Evolutionary conservation across 2,113 vertebrate genomes (phyloP).

Genomic region (Plecotus auritus): DNA sequence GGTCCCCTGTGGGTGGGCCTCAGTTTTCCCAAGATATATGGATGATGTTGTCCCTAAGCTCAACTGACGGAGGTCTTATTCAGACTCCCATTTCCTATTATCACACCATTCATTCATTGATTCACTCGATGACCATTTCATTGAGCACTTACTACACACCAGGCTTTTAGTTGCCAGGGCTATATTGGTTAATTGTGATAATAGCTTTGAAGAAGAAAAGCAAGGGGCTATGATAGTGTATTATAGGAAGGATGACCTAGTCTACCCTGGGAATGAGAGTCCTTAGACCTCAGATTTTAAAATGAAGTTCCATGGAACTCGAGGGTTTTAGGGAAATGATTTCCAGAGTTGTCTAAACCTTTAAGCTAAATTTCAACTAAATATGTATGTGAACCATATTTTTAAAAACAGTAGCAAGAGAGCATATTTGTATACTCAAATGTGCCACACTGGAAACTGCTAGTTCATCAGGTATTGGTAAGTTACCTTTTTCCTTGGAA

Average conservation of each 20-base stretch:
- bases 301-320: not conserved
- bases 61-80: not conserved
- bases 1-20: not conserved
- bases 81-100: not conserved
- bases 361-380: conserved; percentile 40
- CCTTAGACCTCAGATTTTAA: not conserved
- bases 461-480: not conserved
- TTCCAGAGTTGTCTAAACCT: conserved; percentile 9
- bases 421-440: not conserved
- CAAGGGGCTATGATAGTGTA: not conserved
- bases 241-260: not conserved
- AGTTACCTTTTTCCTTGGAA: not conserved
- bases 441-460: not conserved
- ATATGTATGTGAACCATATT: not conserved
- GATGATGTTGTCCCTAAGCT: not conserved
- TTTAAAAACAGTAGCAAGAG: not conserved
- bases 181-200: not conserved
- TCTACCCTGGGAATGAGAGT: conserved; percentile 1
- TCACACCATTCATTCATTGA: not conserved
- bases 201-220: conserved; percentile 7
- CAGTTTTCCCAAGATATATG: not conserved
- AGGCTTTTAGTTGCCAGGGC: not conserved
- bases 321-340: not conserved
- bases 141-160: not conserved
- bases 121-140: not conserved